Base-by-base conservation (phyloP, 2,888 invertebrate species). In the Ennomos quercinarius region DNA sequence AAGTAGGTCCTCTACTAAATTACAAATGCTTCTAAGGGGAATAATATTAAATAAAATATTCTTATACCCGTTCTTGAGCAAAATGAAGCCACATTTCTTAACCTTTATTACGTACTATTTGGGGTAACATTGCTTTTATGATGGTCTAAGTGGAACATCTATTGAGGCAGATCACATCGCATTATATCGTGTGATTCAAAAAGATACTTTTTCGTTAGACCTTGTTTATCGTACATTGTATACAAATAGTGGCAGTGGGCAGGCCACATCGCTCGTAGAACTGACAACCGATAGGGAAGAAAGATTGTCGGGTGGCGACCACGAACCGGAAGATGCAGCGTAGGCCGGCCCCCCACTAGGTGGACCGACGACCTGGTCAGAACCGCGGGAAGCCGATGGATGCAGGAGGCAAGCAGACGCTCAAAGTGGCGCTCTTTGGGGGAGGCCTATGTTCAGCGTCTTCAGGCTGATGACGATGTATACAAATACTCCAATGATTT, bases 41-140 rank as follows among this genome's bases (percentile, higher is more conserved):
- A 46, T 38, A 46, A 48, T 48, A 8, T 39, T 46, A 41, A 50
- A 44, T 57, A 48, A 47, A 40, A 36, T 50, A 17, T 50, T 50
- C 46, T 42, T 8, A 46, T 57, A 56, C 39, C 48, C 17, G 2
- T 27, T 27, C 48, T 49, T 17, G 12, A 51, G 10, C 17, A 47
- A 13, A 48, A 55, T 43, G 11, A 48, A 39, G 35, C 36, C 8
- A 40, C 44, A 47, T 43, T 46, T 37, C 41, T 12, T n/a, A 27
- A 45, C 44, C 35, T 9, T 49, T 61, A 47, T 56, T 52, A 44
- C 43, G 41, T 52, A 49, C 45, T 49, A 49, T 49, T 49, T 45
- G 45, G 48, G 56, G 49, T 52, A 48, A 55, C 52, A 45, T 43
- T 52, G 52, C 44, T 36, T 45, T 39, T 47, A 47, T 36, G 47